Base-by-base conservation (phyloP, 2,113 vertebrate species). In the Melanotaenia duboulayi region DNA sequence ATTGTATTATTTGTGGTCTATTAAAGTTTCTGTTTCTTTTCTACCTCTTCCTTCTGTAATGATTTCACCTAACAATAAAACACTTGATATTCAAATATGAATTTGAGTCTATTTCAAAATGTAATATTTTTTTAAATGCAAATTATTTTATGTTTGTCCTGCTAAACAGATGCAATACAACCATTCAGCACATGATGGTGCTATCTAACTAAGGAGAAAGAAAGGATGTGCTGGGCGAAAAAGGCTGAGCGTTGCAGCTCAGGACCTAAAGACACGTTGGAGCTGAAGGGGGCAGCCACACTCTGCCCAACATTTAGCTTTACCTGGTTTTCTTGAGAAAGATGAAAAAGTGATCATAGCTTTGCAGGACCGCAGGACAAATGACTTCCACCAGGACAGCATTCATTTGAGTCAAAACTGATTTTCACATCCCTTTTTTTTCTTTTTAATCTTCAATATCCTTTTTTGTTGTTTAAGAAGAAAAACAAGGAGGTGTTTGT, bases 221-320 rank as follows among this genome's bases (percentile, higher is more conserved):
- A 11, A 1, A 1, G 12, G 10, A 13, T 19, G 6, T 42, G 5
- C 9, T 2, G 13, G 23, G 8, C 16, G 19, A 57, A 25, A 16
- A 9, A 1, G 10, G 42, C 28, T 46, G 16, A 13, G n/a, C 62
- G 61, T 37, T 11, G 51, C 0, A 13, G 65, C 32, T 68, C 54
- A 35, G 50, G 59, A 24, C 11, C 17, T 13, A 12, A 9, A 62
- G 49, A 24, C 39, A 51, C 3, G 40, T 17, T 40, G 61, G 42
- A 73, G 50, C 79, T 70, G 67, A 71, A 83, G 81, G 67, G 74
- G 87, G 83, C 76, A 85, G 71, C 28, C 57, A 19, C 54, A 70
- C 62, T 7, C 49, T 25, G 40, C 11, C 25, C 6, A 20, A 17
- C 54, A 65, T 22, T 12, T 35, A 56, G 5, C 24, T 58, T 46